phyloP scores from a whole-genome alignment of 1,140 invertebrate genomes.

The Lamellibrachia luymesi region DNA sequence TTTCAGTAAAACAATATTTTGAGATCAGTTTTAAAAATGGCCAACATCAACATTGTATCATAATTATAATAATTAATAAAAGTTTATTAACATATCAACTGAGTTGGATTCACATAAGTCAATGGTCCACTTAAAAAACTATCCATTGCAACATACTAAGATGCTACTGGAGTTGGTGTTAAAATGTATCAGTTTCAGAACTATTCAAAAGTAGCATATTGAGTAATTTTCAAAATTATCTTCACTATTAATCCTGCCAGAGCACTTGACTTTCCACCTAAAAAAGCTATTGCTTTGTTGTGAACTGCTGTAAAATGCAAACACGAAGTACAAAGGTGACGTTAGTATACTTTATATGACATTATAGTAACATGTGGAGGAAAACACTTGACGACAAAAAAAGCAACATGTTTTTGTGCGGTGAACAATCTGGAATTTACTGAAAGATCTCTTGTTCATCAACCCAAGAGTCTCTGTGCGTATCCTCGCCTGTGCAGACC shows the following conservation, averaged over 20 bases:
- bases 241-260: background rate
- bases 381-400: no score
- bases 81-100: no score
- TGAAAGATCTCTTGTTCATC: background rate
- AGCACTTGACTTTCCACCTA: background rate
- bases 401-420: no score
- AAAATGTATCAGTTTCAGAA: background rate
- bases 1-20: background rate
- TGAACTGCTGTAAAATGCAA: background rate
- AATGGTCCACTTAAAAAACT: no score
- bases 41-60: no score
- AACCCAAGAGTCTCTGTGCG: background rate
- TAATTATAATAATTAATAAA: no score
- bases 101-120: no score
- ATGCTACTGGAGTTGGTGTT: background rate
- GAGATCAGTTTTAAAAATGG: background rate
- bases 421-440: no score
- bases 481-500: background rate
- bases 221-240: background rate
- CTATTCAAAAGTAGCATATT: background rate
- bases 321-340: background rate
- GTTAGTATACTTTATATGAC: background rate
- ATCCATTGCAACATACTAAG: background rate
- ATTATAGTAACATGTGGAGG: no score
- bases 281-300: background rate